Evolutionary conservation across 2,888 invertebrate genomes (phyloP).

Genomic region (Baronia brevicornis): DNA sequence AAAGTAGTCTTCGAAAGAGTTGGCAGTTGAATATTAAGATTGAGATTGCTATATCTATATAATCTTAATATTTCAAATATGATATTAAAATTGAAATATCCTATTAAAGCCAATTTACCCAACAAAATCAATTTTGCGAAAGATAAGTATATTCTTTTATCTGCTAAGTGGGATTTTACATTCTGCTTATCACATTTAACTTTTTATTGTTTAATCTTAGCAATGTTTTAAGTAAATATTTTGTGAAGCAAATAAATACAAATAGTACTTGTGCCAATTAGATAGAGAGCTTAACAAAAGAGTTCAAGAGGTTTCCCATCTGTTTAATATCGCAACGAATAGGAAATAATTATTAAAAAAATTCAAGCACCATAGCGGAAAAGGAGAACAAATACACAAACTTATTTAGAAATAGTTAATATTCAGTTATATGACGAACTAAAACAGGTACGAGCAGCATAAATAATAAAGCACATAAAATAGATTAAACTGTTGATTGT

Average conservation of each 20-base stretch:
- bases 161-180: not conserved
- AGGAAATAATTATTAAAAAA: conserved; percentile 13
- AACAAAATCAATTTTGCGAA: too few species aligned
- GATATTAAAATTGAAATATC: too few species aligned
- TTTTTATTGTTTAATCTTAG: conserved; percentile 4
- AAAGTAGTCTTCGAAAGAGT: too few species aligned
- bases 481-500: conserved; percentile 9
- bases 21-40: too few species aligned
- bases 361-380: conserved; percentile 20
- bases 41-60: too few species aligned
- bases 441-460: conserved; percentile 7
- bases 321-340: not conserved
- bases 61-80: too few species aligned
- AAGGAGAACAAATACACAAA: conserved; percentile 2
- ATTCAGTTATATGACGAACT: conserved; percentile 13
- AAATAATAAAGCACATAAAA: conserved; percentile 11
- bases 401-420: conserved; percentile 7
- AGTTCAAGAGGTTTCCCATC: too few species aligned
- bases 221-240: conserved; percentile 1
- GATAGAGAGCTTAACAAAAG: conserved; percentile 1
- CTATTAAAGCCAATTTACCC: too few species aligned
- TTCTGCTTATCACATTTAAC: conserved; percentile 2
- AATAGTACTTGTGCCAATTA: conserved; percentile 1
- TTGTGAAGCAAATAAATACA: not conserved
- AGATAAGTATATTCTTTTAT: conserved; percentile 1